Conservation (phyloP, 2,888 invertebrate species). For the Ganaspis brasiliensis region DNA sequence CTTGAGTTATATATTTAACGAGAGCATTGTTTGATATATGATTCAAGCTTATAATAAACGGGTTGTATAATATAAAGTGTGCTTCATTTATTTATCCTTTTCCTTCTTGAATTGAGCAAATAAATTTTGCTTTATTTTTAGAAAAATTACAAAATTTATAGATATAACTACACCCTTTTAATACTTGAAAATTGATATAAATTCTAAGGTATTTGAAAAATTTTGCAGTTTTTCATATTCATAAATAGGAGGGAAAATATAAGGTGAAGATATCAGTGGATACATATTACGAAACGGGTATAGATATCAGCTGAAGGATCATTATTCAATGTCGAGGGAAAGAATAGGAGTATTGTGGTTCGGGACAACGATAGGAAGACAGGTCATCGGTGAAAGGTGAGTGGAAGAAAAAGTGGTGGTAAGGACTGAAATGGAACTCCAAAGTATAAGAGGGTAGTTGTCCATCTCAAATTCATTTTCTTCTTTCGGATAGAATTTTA, state of each 20-base stretch:
- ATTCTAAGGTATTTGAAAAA: no score
- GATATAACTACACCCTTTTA: no score
- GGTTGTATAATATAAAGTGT: slow-evolving; percentile 74
- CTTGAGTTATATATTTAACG: slow-evolving; percentile 76
- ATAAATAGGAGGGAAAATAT: slow-evolving; percentile 3
- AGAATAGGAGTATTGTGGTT: slow-evolving; percentile 63
- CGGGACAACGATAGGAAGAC: slow-evolving; percentile 59
- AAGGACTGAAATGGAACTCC: slow-evolving; percentile 66
- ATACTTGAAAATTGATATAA: no score
- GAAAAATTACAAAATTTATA: no score
- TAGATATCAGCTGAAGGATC: slow-evolving; percentile 61
- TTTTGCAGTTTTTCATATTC: slow-evolving; percentile 16
- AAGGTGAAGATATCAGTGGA: slow-evolving; percentile 40
- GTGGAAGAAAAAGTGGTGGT: neutral
- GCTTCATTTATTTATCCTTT: slow-evolving; percentile 40
- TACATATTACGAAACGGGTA: neutral
- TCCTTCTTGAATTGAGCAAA: slow-evolving; percentile 17
- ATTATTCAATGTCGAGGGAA: slow-evolving; percentile 74
- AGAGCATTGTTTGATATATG: slow-evolving; percentile 77
- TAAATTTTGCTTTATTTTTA: slow-evolving; percentile 46
- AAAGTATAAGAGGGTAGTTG: slow-evolving; percentile 65
- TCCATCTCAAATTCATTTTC: slow-evolving; percentile 43
- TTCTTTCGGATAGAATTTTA: neutral
- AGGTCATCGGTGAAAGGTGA: neutral
- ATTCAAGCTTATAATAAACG: slow-evolving; percentile 78